A percentile compares a stretch with the other conserved stretches of the same genome.
Conservation (phyloP, 2,113 vertebrate genomes). For the Emydura subglobosa region DNA sequence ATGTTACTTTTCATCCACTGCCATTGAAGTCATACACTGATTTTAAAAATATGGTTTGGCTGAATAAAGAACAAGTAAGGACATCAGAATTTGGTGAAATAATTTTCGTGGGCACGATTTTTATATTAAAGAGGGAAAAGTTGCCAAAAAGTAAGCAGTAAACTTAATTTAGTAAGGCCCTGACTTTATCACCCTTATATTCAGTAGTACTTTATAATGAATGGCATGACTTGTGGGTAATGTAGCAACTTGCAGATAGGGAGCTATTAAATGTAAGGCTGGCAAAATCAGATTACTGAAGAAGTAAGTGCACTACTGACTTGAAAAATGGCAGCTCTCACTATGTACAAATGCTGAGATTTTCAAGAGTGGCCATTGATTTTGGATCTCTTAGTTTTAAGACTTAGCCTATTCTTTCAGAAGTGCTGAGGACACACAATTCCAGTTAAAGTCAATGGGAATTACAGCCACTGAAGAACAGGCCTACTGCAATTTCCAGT, state of each 20-base stretch:
- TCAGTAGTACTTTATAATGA: not conserved
- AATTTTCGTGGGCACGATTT: not conserved
- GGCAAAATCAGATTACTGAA: not conserved
- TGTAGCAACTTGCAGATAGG: not conserved
- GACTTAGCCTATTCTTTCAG: not conserved
- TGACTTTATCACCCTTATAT: not conserved
- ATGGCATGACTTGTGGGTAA: not conserved
- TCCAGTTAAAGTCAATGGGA: not conserved
- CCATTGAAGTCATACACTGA: not conserved
- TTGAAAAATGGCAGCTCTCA: not conserved
- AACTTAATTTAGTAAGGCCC: not conserved
- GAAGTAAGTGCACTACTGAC: not conserved
- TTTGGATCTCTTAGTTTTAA: not conserved
- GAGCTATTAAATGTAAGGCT: not conserved
- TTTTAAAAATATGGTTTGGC: not conserved
- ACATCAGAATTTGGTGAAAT: not conserved
- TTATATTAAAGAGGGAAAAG: not conserved
- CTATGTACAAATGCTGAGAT: too few relatives aligned
- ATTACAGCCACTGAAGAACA: not conserved
- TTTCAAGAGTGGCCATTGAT: fast-evolving
- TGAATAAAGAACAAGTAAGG: not conserved
- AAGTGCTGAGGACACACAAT: not conserved
- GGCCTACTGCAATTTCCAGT: not conserved
- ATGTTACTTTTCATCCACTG: not conserved
- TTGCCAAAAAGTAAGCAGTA: not conserved